A percentile compares a stretch with the other conserved stretches of the same genome.
Conservation (phyloP, 2,888 invertebrate genomes). For the Drosophila nigricruria region DNA sequence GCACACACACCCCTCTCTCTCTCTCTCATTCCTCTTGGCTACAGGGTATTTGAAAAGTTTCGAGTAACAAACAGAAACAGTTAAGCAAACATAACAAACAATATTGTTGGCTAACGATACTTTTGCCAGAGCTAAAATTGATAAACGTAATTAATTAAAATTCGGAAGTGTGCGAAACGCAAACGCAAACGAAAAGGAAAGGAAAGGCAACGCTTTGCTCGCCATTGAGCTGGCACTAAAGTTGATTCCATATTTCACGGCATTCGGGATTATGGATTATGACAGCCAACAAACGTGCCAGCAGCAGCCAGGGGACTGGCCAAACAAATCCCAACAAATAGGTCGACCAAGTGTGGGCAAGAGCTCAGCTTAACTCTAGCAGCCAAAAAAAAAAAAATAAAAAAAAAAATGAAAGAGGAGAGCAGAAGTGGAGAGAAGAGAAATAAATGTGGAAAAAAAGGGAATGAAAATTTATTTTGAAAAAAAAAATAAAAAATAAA, state of each 20-base stretch:
- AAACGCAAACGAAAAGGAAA: conserved; percentile 14
- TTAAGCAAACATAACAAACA: conserved; percentile 19
- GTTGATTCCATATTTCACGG: conserved; percentile 46
- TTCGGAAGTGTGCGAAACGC: conserved; percentile 8
- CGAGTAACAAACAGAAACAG: conserved; percentile 2
- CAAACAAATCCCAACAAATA: conserved; percentile 59
- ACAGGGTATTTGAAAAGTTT: conserved; percentile 13
- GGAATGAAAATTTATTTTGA: conserved; percentile 4
- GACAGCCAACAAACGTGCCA: conserved; percentile 43
- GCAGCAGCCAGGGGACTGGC: neutral
- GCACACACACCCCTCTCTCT: too few relatives aligned
- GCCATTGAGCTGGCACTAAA: conserved; percentile 31
- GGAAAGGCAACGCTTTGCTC: conserved; percentile 9
- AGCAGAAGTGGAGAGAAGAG: neutral
- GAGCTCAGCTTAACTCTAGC: conserved; percentile 30
- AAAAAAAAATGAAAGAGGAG: neutral
- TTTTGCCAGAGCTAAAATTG: conserved; percentile 23
- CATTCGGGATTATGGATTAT: conserved; percentile 53
- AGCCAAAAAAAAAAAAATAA: neutral
- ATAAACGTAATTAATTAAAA: conserved; percentile 57
- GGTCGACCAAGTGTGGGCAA: conserved; percentile 18
- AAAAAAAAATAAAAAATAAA: neutral
- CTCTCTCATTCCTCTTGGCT: neutral
- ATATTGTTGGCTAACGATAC: conserved; percentile 18
- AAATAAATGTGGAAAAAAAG: conserved; percentile 4